Base-by-base conservation (phyloP, 2,888 invertebrate genomes). In the Andrena trimmerana region DNA sequence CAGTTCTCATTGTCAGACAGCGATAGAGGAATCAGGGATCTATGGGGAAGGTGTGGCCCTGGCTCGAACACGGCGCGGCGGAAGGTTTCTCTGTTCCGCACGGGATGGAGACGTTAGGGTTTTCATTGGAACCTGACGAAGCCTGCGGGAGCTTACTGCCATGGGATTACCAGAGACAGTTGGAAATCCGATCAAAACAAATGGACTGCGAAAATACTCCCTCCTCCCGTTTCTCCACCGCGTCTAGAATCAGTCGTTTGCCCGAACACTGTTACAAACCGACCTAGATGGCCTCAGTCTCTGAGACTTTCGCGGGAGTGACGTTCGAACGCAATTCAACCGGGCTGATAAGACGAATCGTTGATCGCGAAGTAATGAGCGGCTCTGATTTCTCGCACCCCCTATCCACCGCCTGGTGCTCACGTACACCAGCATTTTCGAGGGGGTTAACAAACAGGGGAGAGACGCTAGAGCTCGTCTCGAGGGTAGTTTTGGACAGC, bases 171-270 rank as follows among this genome's bases (percentile, higher is more conserved):
- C 88, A 85, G 90, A 90, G 93, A 93, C 93, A 92, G 92, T 92
- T 91, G 91, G 90, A 90, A 92, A 93, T 93, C 93, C 92, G 93
- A 93, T 93, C 92, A 92, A 92, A 93, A 93, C 93, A 93, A 93
- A 93, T 93, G 93, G 92, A 93, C 93, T 92, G 91, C 90, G 91
- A 92, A 91, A 91, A 90, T 90, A 89, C 88, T 89, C 85, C 48
- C 57, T 66, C 74, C 20, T 27, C n/a, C 42, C 50, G 33, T 33
- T 29, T 68, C 67, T 93, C 93, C 94, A 92, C 93, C 94, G 92
- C 92, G 50, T 31, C 93, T 92, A 93, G 92, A 92, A 94, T 94
- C 94, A 93, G 94, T 92, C 89, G 65, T 77, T 71, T 54, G 69
- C 71, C 76, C 62, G 65, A 24, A 66, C 68, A 74, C 78, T 62